phyloP scores from a whole-genome alignment of 2,797 vertebrate genomes.

The Micromesistius poutassou region DNA sequence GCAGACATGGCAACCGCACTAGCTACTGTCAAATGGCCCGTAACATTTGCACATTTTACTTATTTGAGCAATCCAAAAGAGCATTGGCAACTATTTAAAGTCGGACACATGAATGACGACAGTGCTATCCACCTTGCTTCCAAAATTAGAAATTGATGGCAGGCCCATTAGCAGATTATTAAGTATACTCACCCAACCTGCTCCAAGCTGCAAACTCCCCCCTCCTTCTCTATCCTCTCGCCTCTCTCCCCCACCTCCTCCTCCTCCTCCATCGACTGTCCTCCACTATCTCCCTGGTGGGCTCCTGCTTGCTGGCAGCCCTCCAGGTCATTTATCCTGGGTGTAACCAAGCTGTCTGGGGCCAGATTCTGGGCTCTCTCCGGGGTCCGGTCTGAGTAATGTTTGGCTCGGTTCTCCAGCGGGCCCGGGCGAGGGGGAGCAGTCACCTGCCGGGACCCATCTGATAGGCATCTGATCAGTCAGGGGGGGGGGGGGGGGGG shows the following conservation, averaged over 20 bases:
- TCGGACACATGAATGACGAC: constrained; percentile 45
- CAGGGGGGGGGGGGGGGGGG: constrained; percentile 30
- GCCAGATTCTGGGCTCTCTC: constrained; percentile 14
- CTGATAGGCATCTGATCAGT: constrained; percentile 62
- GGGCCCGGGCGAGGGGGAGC: constrained; percentile 39
- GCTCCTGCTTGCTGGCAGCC: constrained; percentile 43
- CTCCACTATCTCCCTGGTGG: constrained; percentile 35
- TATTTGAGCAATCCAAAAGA: constrained; percentile 23
- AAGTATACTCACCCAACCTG: constrained; percentile 51
- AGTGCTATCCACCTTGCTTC: constrained; percentile 46
- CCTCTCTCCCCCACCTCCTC: constrained; percentile 21
- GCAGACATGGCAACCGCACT: too few relatives aligned
- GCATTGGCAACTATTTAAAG: constrained; percentile 28
- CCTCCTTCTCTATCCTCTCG: constrained; percentile 36
- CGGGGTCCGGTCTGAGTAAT: constrained; percentile 47
- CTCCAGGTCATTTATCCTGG: constrained; percentile 65
- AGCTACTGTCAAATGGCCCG: too few relatives aligned
- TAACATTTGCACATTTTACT: constrained; percentile 15
- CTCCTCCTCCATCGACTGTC: constrained; percentile 31
- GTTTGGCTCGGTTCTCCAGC: constrained; percentile 49
- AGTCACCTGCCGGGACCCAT: constrained; percentile 58
- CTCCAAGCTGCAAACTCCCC: constrained; percentile 9
- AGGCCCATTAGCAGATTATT: constrained; percentile 68
- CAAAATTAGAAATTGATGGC: constrained; percentile 63
- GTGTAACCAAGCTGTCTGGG: constrained; percentile 65